Percentiles rank a stretch among this genome's conserved stretches.
Conservation (phyloP, 2,888 invertebrate genomes). For the Orthosia cruda region DNA sequence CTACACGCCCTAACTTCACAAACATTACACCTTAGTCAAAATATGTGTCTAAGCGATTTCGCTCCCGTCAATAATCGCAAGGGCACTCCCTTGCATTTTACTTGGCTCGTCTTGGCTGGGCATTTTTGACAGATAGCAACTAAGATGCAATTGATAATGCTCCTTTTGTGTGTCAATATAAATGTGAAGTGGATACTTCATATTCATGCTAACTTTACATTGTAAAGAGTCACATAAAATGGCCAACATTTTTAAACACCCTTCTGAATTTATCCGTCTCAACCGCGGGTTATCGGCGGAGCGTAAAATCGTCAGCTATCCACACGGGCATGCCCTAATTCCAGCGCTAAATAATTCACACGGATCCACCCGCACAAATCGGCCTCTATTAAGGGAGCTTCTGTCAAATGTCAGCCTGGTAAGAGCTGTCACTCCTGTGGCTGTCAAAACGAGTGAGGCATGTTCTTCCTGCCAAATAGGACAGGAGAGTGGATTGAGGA, state of each 20-base stretch:
- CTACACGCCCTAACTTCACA: too few relatives aligned
- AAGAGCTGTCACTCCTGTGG: conserved; percentile 4
- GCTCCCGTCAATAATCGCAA: too few relatives aligned
- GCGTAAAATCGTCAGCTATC: conserved; percentile 4
- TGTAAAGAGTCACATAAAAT: not conserved
- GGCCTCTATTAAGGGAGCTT: not conserved
- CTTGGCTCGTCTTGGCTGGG: too few relatives aligned
- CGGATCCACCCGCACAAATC: conserved; percentile 7
- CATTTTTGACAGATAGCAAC: too few relatives aligned
- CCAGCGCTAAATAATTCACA: conserved; percentile 29
- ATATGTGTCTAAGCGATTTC: too few relatives aligned
- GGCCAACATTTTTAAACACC: not conserved
- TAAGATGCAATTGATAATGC: not conserved
- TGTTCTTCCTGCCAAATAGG: not conserved
- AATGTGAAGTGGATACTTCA: not conserved
- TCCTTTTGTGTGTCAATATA: not conserved
- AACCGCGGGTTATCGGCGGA: not conserved
- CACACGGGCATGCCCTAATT: not conserved
- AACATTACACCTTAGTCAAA: too few relatives aligned
- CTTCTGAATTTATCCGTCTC: not conserved
- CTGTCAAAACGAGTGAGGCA: not conserved
- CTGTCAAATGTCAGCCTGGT: conserved; percentile 18
- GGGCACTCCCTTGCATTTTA: too few relatives aligned
- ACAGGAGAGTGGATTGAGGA: not conserved
- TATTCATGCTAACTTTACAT: too few relatives aligned